Percentiles rank a stretch among this genome's conserved stretches.
These are phyloP conservation scores for Struthidea cinerea DNA, from an alignment of 2,113 vertebrate genomes.

Conservation along the genomic window DNA sequence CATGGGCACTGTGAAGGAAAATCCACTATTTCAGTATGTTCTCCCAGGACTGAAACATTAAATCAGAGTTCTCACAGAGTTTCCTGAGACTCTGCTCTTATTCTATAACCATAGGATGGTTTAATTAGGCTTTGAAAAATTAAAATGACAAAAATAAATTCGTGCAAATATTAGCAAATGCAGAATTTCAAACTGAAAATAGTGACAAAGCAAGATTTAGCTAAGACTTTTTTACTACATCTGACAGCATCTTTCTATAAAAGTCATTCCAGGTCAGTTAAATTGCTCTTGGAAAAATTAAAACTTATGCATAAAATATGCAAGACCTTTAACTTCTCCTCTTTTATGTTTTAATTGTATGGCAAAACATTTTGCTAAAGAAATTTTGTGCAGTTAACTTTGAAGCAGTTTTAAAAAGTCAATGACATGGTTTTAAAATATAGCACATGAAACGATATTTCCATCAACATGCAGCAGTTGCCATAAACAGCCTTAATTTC, in stretches of 20 bases:
- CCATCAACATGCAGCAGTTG: constrained; percentile 35
- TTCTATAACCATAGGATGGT: background rate
- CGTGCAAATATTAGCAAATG: background rate
- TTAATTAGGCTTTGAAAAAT: background rate
- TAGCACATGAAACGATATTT: background rate
- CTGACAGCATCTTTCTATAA: background rate
- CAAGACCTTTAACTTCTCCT: constrained; percentile 1
- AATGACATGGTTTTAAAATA: constrained; percentile 47
- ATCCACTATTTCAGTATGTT: background rate
- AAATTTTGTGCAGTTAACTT: constrained; percentile 33
- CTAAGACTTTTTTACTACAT: background rate
- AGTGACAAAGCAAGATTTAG: background rate
- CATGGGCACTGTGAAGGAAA: background rate
- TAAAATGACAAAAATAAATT: background rate
- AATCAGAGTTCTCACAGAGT: background rate
- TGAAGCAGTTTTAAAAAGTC: constrained; percentile 29
- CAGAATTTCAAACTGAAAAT: background rate
- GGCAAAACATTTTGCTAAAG: background rate
- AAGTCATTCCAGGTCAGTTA: background rate
- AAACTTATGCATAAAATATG: background rate
- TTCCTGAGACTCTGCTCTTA: background rate
- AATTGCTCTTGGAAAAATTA: background rate
- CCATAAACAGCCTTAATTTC: constrained; percentile 55
- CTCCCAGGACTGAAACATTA: background rate
- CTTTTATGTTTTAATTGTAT: constrained; percentile 9